Conservation (phyloP, 30 jellyfish, hydroid and myxozoan genomes). For the Pelagia noctiluca region DNA sequence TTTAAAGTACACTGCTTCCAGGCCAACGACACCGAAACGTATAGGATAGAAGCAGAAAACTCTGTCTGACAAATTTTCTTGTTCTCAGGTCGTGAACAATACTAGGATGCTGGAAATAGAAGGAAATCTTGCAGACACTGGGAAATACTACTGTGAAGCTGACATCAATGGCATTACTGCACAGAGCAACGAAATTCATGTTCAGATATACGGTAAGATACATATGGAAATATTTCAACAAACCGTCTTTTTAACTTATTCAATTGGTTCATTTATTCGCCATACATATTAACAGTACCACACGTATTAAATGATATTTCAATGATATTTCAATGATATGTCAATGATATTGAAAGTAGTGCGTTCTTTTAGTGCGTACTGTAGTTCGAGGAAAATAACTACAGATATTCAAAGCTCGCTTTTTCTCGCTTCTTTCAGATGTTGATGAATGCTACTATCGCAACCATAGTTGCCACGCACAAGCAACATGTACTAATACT, state of each 20-base stretch:
- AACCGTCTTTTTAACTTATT: too few relatives aligned
- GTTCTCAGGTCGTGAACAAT: constrained; percentile 3
- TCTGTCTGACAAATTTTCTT: neutral
- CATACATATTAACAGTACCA: too few relatives aligned
- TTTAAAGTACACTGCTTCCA: too few relatives aligned
- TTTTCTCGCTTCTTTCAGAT: constrained; percentile 15
- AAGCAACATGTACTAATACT: constrained; percentile 82
- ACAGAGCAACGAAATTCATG: constrained; percentile 52
- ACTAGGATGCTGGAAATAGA: constrained; percentile 29
- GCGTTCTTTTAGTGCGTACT: neutral
- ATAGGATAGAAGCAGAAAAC: too few relatives aligned
- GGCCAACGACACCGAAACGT: too few relatives aligned
- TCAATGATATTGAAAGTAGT: neutral
- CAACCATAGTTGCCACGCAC: constrained; percentile 44
- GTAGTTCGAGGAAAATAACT: too few relatives aligned
- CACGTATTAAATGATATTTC: too few relatives aligned
- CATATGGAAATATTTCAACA: too few relatives aligned
- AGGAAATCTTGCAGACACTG: constrained; percentile 79
- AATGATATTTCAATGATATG: neutral
- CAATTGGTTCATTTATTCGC: too few relatives aligned
- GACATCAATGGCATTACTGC: constrained; percentile 58
- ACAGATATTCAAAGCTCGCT: neutral
- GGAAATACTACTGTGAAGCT: constrained; percentile 80
- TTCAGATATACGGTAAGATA: constrained; percentile 63
- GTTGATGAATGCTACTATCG: constrained; percentile 73